Conservation (phyloP, 2,888 invertebrate genomes). For the Lacanobia oleracea region DNA sequence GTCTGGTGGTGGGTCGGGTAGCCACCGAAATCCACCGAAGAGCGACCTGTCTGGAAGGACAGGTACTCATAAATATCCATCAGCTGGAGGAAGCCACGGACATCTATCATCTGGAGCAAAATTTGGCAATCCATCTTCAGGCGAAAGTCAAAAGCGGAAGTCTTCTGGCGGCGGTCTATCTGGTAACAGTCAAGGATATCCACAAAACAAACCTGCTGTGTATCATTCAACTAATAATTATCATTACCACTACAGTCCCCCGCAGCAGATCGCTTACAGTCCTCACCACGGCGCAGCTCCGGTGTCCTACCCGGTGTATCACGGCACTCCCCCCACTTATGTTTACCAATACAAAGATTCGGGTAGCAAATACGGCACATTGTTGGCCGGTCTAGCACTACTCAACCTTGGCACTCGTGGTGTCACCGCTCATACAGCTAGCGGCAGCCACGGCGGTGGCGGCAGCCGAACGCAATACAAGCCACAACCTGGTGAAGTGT, state of each 20-base stretch:
- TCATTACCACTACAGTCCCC: conserved; percentile 84
- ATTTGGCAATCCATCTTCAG: conserved; percentile 35
- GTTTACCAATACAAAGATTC: conserved; percentile 85
- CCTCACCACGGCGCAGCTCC: conserved; percentile 77
- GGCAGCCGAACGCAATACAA: conserved; percentile 50
- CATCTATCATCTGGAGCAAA: conserved; percentile 41
- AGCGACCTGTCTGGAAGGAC: neutral
- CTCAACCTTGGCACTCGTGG: conserved; percentile 84
- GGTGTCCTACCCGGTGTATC: conserved; percentile 82
- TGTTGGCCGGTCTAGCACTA: conserved; percentile 83
- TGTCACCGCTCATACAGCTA: conserved; percentile 74
- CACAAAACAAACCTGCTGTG: conserved; percentile 55
- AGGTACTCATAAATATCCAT: conserved; percentile 64
- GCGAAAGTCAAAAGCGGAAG: conserved; percentile 53
- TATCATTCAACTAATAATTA: conserved; percentile 75
- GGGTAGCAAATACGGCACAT: conserved; percentile 85
- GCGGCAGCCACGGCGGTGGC: conserved; percentile 8
- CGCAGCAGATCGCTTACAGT: conserved; percentile 81
- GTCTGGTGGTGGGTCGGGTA: conserved; percentile 36
- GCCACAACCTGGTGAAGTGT: conserved; percentile 81
- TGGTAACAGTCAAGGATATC: conserved; percentile 56
- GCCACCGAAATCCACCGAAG: neutral
- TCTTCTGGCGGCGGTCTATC: conserved; percentile 64
- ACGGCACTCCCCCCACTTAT: conserved; percentile 81
- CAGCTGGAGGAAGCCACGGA: conserved; percentile 24